Base-by-base conservation (phyloP, 2,113 vertebrate genomes). In the Urocynchramus pylzowi region DNA sequence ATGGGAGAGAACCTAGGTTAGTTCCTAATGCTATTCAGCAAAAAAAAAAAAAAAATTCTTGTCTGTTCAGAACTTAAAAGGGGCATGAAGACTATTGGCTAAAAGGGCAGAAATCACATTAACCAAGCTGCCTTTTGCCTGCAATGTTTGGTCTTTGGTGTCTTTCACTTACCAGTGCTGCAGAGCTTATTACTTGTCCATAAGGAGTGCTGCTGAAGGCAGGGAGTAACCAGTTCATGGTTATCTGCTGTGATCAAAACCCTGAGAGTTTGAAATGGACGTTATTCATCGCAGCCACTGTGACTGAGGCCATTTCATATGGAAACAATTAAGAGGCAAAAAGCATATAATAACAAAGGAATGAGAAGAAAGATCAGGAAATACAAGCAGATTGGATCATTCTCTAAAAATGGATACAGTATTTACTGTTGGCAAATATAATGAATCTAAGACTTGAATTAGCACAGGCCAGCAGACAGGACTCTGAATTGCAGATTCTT, bases 321-420 rank as follows among this genome's bases (percentile, higher is more conserved):
- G 78, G 87, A 76, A 95, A 86, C 71, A 93, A 94, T 91, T 81
- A 87, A 60, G 70, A 96, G 28, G 75, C 91, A 94, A 71, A 87
- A 95, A 93, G 65, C 83, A 96, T 97, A 97, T 97, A 52, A 80
- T 93, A 97, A 93, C 81, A 96, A 97, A 94, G 78, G 88, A 92
- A 97, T 96, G 93, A 93, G 87, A 94, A 85, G 79, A 73, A 89
- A 94, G 78, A 93, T 96, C 84, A 97, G 91, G 96, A 98, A 97
- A 90, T 89, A 79, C 59, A 71, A 74, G 83, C 59, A 95, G 86
- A 91, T 87, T 93, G 88, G 65, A 56, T 80, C 79, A 95, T 53
- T 69, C 45, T 94, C 87, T 90, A 92, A 96, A 97, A 96, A 95
- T 52, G 60, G 86, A 84, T 89, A 84, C 86, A n/a, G 67, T 87